Base-by-base conservation (phyloP, 2,888 invertebrate genomes). In the Chironomus riparius region DNA sequence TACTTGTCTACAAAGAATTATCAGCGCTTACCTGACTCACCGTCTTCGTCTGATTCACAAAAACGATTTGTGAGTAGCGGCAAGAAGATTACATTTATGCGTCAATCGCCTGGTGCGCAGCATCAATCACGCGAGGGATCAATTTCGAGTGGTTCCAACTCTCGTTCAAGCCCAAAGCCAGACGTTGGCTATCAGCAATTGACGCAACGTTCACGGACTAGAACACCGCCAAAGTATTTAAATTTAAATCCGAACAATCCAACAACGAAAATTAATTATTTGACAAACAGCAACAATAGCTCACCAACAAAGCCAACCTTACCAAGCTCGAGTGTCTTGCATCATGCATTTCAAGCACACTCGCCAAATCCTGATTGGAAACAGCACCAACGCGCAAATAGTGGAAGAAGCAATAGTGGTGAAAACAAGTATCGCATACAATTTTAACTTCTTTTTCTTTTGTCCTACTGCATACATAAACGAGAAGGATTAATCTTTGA, bases 391-490 rank as follows among this genome's bases (percentile, higher is more conserved):
- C 76, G 79, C 15, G 78, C 78, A 4, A 77, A 74, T 47, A 79
- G 79, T 74, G 68, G 79, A 56, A 73, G 78, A 50, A 77, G 68
- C 48, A 74, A 65, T 15, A 74, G 77, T 47, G 78, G 78, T 7
- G 79, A 79, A 74, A 79, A 79, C 77, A 78, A 79, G 47, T 79
- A 79, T 74, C 77, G 78, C 47, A 79, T 79, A 69, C 79, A 79
- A 77, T 79, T 79, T 77, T 79, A 76, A 69, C n/a, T 13, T 15
- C 24, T 12, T 65, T 22, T 21, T 65, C 12, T 10, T 12, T 21
- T 28, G 1, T 5, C 5, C 5, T 2, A 5, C 10, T 38, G 38
- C 38, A 38, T 38, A n/a, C n/a, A n/a, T n/a, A n/a, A 38, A 38
- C 38, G 38, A 38, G 38, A 38, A 38, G 38, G 38, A 38, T 38